Conservation (phyloP, 2,797 vertebrate genomes). For the Notoglanidium macrostoma region DNA sequence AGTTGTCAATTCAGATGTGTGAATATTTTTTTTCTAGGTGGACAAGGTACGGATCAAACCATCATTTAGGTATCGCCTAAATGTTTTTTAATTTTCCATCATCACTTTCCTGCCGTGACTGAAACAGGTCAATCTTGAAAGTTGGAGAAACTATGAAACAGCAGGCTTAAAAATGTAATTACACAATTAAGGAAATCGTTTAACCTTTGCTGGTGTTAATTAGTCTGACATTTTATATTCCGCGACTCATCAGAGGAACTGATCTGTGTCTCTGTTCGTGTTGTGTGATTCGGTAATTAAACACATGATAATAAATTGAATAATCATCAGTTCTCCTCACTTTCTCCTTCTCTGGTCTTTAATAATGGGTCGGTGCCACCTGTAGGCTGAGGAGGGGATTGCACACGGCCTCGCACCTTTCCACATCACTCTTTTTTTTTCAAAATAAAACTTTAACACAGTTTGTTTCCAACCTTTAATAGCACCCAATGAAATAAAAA, state of each 20-base stretch:
- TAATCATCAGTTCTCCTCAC: neutral
- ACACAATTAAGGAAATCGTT: neutral
- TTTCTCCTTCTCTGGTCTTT: neutral
- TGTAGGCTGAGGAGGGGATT: neutral
- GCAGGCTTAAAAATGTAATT: neutral
- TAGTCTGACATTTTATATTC: slow-evolving; percentile 55
- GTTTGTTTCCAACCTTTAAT: neutral
- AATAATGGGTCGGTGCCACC: neutral
- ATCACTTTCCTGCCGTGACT: neutral
- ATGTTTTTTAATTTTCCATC: neutral
- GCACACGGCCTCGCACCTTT: neutral
- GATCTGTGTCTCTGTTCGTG: slow-evolving; percentile 32
- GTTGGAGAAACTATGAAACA: neutral
- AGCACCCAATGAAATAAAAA: neutral
- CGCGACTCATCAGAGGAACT: slow-evolving; percentile 41
- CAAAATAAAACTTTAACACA: neutral
- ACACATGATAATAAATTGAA: slow-evolving; percentile 14
- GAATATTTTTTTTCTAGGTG: neutral
- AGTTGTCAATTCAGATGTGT: neutral
- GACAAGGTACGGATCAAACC: neutral
- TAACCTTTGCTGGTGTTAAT: slow-evolving; percentile 30
- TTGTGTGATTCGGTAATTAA: slow-evolving; percentile 40
- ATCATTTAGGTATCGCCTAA: neutral
- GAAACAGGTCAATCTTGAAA: neutral
- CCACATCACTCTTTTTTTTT: neutral